Percentiles rank a stretch among this genome's conserved stretches.
Evolutionary conservation across 2,888 invertebrate genomes (phyloP).

Genomic region (Eretmocerus hayati): DNA sequence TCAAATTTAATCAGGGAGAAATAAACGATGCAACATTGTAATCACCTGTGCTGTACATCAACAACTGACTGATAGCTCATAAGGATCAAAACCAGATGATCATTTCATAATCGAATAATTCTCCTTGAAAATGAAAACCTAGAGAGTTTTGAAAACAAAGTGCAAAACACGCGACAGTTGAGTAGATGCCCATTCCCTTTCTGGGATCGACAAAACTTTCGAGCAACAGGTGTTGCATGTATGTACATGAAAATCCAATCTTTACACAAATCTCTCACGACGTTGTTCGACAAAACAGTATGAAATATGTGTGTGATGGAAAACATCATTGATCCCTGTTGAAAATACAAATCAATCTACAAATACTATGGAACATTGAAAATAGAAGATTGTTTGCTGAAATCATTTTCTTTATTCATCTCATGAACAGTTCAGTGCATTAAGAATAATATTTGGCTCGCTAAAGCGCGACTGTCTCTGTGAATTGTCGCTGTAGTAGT

Average conservation of each 20-base stretch:
- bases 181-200: no score
- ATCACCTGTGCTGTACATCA: conserved; percentile 27
- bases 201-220: no score
- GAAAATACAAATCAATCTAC: conserved; percentile 13
- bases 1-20: conserved; percentile 19
- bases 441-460: conserved; percentile 28
- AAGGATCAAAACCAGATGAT: conserved; percentile 38
- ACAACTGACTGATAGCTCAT: conserved; percentile 44
- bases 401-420: conserved; percentile 26
- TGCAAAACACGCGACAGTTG: no score
- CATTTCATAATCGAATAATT: conserved; percentile 27
- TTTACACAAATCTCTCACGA: no score
- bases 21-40: conserved; percentile 21
- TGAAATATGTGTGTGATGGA: no score
- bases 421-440: conserved; percentile 25
- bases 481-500: conserved; percentile 27
- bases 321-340: conserved; percentile 11
- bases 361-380: conserved; percentile 18
- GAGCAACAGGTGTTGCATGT: no score
- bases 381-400: conserved; percentile 9
- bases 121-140: conserved; percentile 16
- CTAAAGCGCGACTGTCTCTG: conserved; percentile 26
- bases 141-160: conserved; percentile 19
- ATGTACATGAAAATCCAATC: no score
- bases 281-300: no score